Evolutionary conservation across 2,113 vertebrate species (phyloP), one percentile per base, ranked within the genome.

Genomic region (Pangasianodon gigas): DNA sequence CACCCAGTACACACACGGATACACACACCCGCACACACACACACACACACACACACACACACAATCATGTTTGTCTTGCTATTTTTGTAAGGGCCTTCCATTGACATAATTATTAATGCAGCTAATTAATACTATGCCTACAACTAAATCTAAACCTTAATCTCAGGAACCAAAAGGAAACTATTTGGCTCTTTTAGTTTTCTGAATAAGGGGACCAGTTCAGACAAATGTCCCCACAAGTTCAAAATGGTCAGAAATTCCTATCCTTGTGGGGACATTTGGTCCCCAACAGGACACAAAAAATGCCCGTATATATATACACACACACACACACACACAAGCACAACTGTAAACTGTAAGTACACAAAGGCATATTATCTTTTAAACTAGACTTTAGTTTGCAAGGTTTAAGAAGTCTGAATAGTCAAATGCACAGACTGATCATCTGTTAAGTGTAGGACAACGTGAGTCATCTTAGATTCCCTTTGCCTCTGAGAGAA

Each of bases 391-490:
- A 14, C 44, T 79, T 48, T 41, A 83, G n/a, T 83, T 54, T 56
- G 19, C 51, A 82, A 48, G 51, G 37, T 74, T 84, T 54, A 69
- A 69, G 46, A 29, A 80, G 74, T 9, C 26, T 48, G 75, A 79
- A 51, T 29, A 79, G 5, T 51, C 60, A 52, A 32, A 52, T 29
- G 67, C 69, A 13, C 56, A 67, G 77, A 29, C 0, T 56, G 46
- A 19, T 65, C 29, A 37, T 65, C 52, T 46, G 37, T 75, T 65
- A 67, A 21, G 75, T 67, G 77, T 46, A 46, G 32, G n/a, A 69
- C 10, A 58, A 84, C 58, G 51, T 88, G 77, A 88, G 87, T 58
- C 65, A 88, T 67, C 54, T 79, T 16, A 54, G 51, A 44, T 82
- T 41, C 60, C 32, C 1, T 69, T 51, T 24, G n/a, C 44, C 19